Evolutionary conservation across 2,888 invertebrate genomes (phyloP).

Genomic region (Uloborus plumipes): DNA sequence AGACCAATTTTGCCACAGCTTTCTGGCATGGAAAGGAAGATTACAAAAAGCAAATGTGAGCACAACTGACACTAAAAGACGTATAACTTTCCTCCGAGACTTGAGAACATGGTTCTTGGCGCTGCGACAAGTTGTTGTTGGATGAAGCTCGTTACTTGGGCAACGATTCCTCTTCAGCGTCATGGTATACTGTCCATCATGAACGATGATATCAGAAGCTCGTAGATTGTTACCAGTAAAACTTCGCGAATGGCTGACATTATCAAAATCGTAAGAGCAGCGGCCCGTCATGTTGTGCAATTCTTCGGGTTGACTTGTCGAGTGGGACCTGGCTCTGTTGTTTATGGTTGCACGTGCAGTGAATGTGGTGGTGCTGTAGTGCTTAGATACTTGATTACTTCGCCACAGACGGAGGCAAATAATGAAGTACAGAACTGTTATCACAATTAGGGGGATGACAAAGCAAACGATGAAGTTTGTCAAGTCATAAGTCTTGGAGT

Average conservation of each 20-base stretch:
- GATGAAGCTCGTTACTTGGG: constrained; percentile 44
- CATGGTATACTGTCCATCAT: constrained; percentile 55
- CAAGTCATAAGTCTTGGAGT: constrained; percentile 83
- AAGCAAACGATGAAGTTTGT: constrained; percentile 87
- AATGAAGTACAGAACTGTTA: constrained; percentile 83
- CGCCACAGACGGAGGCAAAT: constrained; percentile 88
- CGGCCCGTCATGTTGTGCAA: constrained; percentile 25
- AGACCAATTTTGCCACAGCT: constrained; percentile 89
- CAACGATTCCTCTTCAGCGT: constrained; percentile 47
- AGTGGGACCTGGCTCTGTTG: constrained; percentile 21
- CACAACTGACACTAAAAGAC: constrained; percentile 90
- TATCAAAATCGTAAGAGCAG: constrained; percentile 43
- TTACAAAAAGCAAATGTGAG: constrained; percentile 90
- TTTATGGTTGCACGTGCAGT: constrained; percentile 42
- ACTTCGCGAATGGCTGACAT: constrained; percentile 10
- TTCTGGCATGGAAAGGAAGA: constrained; percentile 88
- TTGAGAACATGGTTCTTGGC: constrained; percentile 72
- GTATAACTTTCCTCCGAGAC: constrained; percentile 86
- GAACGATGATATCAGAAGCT: constrained; percentile 57
- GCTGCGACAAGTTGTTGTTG: constrained; percentile 46
- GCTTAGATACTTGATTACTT: constrained; percentile 69
- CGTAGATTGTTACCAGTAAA: constrained; percentile 33
- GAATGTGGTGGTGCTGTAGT: constrained; percentile 43
- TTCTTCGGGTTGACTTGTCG: constrained; percentile 28
- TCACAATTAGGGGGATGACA: constrained; percentile 83